Base-by-base conservation (phyloP, 37 sponge, comb jelly and placozoan species). In the Geodia barretti region DNA sequence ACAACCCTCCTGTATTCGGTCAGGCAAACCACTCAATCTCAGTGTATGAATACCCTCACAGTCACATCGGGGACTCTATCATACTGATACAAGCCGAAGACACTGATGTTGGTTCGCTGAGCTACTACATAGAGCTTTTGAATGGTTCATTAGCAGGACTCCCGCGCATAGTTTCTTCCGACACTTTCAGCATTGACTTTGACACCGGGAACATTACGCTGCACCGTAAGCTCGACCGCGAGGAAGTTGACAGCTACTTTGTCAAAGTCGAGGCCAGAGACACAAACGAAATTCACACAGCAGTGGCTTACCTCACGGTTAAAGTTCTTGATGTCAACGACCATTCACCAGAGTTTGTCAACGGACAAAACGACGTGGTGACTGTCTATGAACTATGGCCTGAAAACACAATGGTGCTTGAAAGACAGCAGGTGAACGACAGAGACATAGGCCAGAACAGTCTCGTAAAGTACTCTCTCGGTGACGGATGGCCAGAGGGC, bases 261-360 rank as follows among this genome's bases (percentile, higher is more conserved):
- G 37, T 95, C 5, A 25, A 37, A 23, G 40, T 91, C 24, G 71
- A 26, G 23, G 89, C 71, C 11, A 63, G 71, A 35, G 83, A 88
- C 68, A 41, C 41, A 20, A n/a, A n/a, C n/a, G n/a, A n/a, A n/a
- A 29, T 60, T 2, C 39, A 65, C 59, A 80, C 75, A 23, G 68
- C 70, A 7, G 30, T 42, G 25, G 68, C 83, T 11, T 61, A 58
- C 41, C 60, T 76, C 31, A 78, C 68, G 21, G 70, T 96, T 24
- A 61, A 65, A 4, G 79, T 96, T 3, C 72, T 75, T 28, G 93
- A 96, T 73, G 82, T 90, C 41, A 96, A 96, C 42, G 91, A 93
- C 37, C 73, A 83, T 40, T 2, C 77, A 9, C 97, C 97, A 0
- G 65, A 47, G 54, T 47, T 40, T 9, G 75, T 92, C 29, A 2